Base-by-base conservation (phyloP, 2,797 vertebrate species). In the Argentina silus region DNA sequence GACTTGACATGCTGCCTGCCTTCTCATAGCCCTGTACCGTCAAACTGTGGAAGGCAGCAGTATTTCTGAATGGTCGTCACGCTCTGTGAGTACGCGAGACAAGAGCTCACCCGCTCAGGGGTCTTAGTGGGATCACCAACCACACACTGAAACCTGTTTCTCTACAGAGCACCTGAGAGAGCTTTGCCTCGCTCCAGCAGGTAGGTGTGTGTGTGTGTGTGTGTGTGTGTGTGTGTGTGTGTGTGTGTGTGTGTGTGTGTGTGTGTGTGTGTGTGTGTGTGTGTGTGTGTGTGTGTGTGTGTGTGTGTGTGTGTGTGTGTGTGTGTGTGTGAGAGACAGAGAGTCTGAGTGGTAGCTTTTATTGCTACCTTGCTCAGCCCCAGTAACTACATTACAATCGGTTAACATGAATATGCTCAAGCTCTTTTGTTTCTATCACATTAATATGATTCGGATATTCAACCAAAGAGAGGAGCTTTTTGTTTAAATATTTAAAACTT, bases 181-280 rank as follows among this genome's bases (percentile, higher is more conserved):
- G 15, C n/a, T 36, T 65, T 43, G 53, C 36, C 19, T 21, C 12
- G 8, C 27, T 45, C 17, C 55, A 23, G 12, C 55, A 19, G 17
- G 55, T 60, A 14, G 36, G 43, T 67, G 65, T 43, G 55, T 53
- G 56, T n/a, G 36, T 68, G 15, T 60, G 15, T 43, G 23, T 44
- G n/a, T 10, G 50, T 45, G 19, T 64, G 62, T 55, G 68, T 55
- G 53, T 44, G 42, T 55, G 17, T 57, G 43, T 11, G 70, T 51
- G 21, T 55, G 48, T 36, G 27, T 36, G 27, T 2, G 62, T 66
- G 65, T 68, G 69, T 78, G 62, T 75, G 74, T 55, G 44, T 10
- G 36, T 60, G 65, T 73, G 75, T 14, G 70, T 14, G 48, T 53
- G 47, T 27, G 23, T 36, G 27, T 36, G 27, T 2, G 27, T 36